Conservation (phyloP, 1,140 invertebrate species). For the Penaeus japonicus region DNA sequence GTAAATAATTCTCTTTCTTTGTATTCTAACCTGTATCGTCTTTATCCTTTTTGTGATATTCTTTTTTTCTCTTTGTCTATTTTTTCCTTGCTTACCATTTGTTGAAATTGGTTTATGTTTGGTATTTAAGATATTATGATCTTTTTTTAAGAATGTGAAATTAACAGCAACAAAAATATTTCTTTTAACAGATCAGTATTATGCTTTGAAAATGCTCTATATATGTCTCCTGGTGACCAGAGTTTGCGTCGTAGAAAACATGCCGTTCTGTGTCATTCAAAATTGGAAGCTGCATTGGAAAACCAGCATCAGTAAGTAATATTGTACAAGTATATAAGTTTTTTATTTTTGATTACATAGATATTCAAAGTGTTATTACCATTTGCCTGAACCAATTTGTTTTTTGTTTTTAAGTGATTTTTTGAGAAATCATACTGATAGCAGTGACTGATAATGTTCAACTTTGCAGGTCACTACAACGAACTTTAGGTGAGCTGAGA, state of each 20-base stretch:
- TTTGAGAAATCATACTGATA: neutral
- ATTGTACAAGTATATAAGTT: neutral
- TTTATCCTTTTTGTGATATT: too few relatives aligned
- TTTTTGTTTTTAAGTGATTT: neutral
- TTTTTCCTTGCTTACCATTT: too few relatives aligned
- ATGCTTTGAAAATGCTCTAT: conserved; percentile 77
- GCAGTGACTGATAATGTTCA: conserved; percentile 19
- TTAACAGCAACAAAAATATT: neutral
- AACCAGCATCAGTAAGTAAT: conserved; percentile 72
- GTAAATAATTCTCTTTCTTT: neutral
- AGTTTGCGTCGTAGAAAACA: conserved; percentile 71
- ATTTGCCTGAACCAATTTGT: neutral
- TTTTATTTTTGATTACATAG: neutral
- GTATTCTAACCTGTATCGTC: neutral
- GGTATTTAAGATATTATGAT: neutral
- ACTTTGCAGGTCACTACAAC: conserved; percentile 70
- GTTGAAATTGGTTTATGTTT: neutral
- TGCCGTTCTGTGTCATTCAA: conserved; percentile 75
- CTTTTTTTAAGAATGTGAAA: conserved; percentile 30
- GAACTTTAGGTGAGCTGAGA: conserved; percentile 72
- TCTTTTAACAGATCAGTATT: conserved; percentile 63
- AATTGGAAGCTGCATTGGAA: conserved; percentile 73
- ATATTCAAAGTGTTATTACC: neutral
- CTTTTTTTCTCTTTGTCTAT: too few relatives aligned
- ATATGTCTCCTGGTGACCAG: conserved; percentile 70